Conservation (phyloP, 2,888 invertebrate genomes). For the Agriopis marginaria region DNA sequence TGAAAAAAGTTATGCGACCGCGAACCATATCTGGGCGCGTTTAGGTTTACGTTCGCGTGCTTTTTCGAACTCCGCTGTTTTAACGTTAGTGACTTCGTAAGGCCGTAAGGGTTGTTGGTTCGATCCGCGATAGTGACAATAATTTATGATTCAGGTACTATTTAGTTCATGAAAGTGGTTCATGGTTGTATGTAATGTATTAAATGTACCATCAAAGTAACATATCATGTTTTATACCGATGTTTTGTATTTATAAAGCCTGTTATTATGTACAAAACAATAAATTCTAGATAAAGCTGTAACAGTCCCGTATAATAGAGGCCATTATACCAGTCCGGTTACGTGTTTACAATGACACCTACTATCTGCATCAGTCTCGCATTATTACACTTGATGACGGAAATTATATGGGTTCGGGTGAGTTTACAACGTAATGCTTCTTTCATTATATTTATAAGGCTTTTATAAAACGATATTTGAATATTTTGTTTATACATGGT, state of each 20-base stretch:
- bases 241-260: neutral
- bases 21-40: too few species aligned
- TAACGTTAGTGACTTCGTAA: too few species aligned
- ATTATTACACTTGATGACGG: conserved; percentile 24
- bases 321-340: conserved; percentile 7
- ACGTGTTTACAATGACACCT: conserved; percentile 17
- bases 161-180: too few species aligned
- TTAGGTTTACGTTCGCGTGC: too few species aligned
- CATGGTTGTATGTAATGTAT: too few species aligned
- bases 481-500: too few species aligned
- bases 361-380: conserved; percentile 14
- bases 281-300: conserved; percentile 22
- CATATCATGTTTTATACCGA: neutral
- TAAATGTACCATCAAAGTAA: neutral
- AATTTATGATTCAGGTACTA: too few species aligned
- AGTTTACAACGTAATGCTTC: neutral
- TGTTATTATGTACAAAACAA: neutral
- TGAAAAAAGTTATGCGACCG: too few species aligned
- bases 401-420: neutral
- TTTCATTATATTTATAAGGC: neutral
- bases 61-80: too few species aligned
- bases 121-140: too few species aligned
- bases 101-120: too few species aligned
- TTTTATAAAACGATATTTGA: too few species aligned
- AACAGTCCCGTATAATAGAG: conserved; percentile 9